Evolutionary conservation across 2,797 vertebrate species (phyloP), one percentile per base, ranked within the genome.

Genomic region (Stomatorhinus walkeri): DNA sequence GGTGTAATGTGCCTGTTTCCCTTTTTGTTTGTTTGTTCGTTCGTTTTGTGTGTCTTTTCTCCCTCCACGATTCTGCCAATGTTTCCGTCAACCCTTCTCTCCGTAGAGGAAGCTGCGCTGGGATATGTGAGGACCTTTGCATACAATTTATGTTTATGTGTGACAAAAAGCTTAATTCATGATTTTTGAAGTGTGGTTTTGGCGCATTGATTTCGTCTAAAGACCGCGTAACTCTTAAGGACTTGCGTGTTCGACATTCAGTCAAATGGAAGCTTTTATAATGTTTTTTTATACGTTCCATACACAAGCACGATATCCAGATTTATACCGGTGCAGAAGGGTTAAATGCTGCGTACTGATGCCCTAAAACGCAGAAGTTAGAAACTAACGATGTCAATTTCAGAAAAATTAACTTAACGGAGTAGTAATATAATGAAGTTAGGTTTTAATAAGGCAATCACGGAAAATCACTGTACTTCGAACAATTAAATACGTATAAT

Each of bases 81-180:
- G 92, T 95, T 90, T 95, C 93, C 94, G 95, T 94, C 92, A 91
- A 92, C 92, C 91, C 84, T 90, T 89, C 90, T 92, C 92, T 91
- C 93, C 95, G 93, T 96, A 99, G 98, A 99, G 98, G 97, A 99
- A 99, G 95, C 98, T 99, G 91, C 98, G 98, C 95, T 99, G 98
- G 98, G 98, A 99, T 98, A 97, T 99, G 98, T 99, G 98, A 99
- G 98, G 94, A 94, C 93, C 95, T 94, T 94, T 95, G 94, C 92
- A 85, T 94, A 93, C 92, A 91, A 93, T 94, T 95, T 91, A 87
- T 88, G 79, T 88, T 92, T 93, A 49, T 19, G 43, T 84, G 81
- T 84, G 81, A 46, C n/a, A 28, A 52, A 24, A 49, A 52, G 28
- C 43, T 85, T 61, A 89, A 89, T 49, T 84, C 36, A 46, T 51